Percentiles rank a stretch among this genome's conserved stretches.
Evolutionary conservation across 1,140 invertebrate genomes (phyloP).

Genomic region (Drosophila equinoxialis): DNA sequence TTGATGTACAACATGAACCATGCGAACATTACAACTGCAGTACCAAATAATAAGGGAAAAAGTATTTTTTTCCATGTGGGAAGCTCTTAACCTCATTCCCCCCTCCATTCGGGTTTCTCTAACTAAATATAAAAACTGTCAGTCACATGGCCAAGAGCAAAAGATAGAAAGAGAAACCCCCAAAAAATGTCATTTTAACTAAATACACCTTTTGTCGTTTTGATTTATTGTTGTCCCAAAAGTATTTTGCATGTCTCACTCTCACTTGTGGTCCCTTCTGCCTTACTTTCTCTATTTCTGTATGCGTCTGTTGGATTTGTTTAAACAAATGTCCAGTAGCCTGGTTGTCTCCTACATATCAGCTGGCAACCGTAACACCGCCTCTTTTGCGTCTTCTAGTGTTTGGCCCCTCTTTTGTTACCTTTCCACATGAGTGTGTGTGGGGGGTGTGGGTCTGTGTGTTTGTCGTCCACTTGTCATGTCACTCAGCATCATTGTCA

Average conservation of each 20-base stretch:
- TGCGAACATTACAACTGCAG: no score
- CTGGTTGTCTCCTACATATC: constrained; percentile 49
- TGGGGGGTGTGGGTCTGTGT: constrained; percentile 25
- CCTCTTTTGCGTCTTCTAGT: constrained; percentile 48
- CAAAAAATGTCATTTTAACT: constrained; percentile 62
- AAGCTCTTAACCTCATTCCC: background rate
- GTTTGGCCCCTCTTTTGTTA: constrained; percentile 37
- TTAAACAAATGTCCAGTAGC: constrained; percentile 66
- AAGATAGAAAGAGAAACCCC: background rate
- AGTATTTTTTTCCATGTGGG: background rate
- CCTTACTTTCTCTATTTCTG: background rate
- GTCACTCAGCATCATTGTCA: constrained; percentile 76
- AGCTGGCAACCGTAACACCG: constrained; percentile 59
- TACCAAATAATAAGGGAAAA: background rate
- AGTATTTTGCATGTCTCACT: constrained; percentile 46
- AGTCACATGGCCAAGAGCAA: constrained; percentile 17
- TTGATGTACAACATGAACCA: no score
- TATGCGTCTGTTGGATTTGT: constrained; percentile 61
- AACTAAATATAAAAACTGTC: background rate
- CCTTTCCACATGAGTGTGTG: constrained; percentile 6
- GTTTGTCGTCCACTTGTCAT: constrained; percentile 73
- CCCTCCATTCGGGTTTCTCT: background rate
- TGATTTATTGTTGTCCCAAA: constrained; percentile 63
- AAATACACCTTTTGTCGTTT: constrained; percentile 67
- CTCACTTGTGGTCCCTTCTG: constrained; percentile 1